Evolutionary conservation across 2,888 invertebrate genomes (phyloP).

Genomic region (Clusia tigrina): DNA sequence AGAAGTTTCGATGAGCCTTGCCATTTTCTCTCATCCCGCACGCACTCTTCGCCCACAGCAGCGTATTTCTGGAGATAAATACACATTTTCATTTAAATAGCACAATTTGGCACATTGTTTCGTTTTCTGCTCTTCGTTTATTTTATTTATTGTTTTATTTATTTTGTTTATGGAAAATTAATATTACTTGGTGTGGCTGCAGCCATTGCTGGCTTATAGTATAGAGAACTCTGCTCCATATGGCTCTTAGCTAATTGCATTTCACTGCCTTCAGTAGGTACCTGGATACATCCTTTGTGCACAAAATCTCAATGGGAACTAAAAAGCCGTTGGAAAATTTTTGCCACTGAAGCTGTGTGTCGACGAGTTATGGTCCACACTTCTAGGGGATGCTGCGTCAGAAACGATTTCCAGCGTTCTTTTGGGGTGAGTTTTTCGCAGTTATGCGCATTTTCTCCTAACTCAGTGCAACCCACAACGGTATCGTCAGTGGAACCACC

Average conservation of each 20-base stretch:
- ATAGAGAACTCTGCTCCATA: neutral
- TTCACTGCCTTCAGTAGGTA: neutral
- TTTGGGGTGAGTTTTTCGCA: slow-evolving; percentile 20
- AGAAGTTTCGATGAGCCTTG: too few species aligned
- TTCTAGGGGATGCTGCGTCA: slow-evolving; percentile 46
- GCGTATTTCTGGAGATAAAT: too few species aligned
- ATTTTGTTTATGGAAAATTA: too few species aligned
- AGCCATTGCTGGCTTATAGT: neutral
- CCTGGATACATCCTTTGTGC: slow-evolving; percentile 41
- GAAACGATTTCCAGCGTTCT: neutral
- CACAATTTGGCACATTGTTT: too few species aligned
- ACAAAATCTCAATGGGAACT: slow-evolving; percentile 48
- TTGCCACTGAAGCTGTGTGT: neutral
- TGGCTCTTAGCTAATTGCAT: neutral
- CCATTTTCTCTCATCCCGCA: too few species aligned
- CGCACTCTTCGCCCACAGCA: too few species aligned
- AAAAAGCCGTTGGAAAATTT: slow-evolving; percentile 24
- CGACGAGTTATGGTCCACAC: slow-evolving; percentile 15
- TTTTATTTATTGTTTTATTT: too few species aligned
- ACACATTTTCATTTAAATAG: too few species aligned
- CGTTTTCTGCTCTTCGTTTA: too few species aligned
- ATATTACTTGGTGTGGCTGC: neutral
- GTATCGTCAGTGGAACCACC: neutral
- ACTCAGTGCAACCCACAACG: neutral
- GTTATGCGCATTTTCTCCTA: slow-evolving; percentile 3